These are phyloP conservation scores for Poecilia picta DNA, from an alignment of 2,797 vertebrate species.

Conservation along the genomic window DNA sequence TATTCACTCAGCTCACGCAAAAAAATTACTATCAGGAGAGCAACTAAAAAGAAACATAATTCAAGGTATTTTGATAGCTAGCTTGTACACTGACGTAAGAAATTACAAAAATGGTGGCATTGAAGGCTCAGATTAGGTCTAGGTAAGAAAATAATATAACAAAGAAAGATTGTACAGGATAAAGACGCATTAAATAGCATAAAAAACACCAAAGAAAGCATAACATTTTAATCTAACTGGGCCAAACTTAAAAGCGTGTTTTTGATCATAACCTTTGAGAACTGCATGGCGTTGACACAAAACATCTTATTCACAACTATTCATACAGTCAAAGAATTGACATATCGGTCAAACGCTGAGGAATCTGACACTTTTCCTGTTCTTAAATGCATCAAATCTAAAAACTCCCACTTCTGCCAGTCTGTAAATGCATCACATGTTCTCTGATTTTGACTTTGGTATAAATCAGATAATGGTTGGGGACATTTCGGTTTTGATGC, in stretches of 20 bases:
- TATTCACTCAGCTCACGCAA: neutral
- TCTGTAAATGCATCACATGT: neutral
- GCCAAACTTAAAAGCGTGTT: neutral
- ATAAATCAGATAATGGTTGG: neutral
- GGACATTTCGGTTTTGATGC: neutral
- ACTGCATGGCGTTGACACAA: neutral
- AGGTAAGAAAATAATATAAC: neutral
- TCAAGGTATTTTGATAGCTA: neutral
- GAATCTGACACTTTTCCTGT: neutral
- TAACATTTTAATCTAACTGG: neutral
- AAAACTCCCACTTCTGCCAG: neutral
- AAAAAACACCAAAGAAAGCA: neutral
- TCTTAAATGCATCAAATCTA: neutral
- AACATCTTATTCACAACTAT: neutral
- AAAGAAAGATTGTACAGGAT: neutral
- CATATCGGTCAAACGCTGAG: neutral
- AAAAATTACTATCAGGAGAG: neutral
- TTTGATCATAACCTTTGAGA: neutral
- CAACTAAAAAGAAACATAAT: neutral
- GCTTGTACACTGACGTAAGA: neutral
- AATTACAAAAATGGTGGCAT: neutral
- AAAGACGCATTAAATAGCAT: neutral
- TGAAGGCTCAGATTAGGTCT: neutral
- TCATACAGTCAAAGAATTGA: neutral
- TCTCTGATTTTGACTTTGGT: neutral